These are phyloP conservation scores for Choloepus hoffmanni DNA, from an alignment of 2,113 vertebrate species.

Conservation along the genomic window DNA sequence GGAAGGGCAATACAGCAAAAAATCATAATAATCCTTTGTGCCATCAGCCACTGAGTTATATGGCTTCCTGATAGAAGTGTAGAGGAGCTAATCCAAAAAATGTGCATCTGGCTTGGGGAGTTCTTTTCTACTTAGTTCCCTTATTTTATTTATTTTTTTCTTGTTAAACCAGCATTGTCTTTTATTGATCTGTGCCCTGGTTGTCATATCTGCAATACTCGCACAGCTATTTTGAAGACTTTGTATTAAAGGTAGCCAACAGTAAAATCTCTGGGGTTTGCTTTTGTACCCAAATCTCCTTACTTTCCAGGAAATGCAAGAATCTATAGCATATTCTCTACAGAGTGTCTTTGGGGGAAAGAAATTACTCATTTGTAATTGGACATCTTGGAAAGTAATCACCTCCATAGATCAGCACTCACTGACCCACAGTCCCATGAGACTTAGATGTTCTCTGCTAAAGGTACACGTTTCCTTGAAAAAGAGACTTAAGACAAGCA, in stretches of 20 bases:
- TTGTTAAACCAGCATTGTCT: not conserved
- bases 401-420: constrained; percentile 36
- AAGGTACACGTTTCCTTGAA: constrained; percentile 28
- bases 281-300: constrained; percentile 52
- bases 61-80: not conserved
- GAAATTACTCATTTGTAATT: constrained; percentile 71
- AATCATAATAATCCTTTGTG: not conserved
- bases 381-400: constrained; percentile 56
- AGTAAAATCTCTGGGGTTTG: not conserved
- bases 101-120: not conserved
- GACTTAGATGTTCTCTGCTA: constrained; percentile 16
- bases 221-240: constrained; percentile 21
- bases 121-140: not conserved
- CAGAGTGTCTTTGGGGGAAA: constrained; percentile 40
- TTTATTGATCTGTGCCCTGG: not conserved
- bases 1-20: not conserved
- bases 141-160: not conserved
- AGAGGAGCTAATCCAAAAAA: not conserved
- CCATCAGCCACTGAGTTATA: not conserved
- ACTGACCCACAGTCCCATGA: not conserved
- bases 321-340: constrained; percentile 39
- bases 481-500: not conserved
- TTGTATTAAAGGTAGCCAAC: constrained; percentile 11
- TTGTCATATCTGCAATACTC: not conserved
- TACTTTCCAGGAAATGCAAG: constrained; percentile 1